Conservation (phyloP, 2,113 vertebrate genomes). For the Terrapene triunguis region DNA sequence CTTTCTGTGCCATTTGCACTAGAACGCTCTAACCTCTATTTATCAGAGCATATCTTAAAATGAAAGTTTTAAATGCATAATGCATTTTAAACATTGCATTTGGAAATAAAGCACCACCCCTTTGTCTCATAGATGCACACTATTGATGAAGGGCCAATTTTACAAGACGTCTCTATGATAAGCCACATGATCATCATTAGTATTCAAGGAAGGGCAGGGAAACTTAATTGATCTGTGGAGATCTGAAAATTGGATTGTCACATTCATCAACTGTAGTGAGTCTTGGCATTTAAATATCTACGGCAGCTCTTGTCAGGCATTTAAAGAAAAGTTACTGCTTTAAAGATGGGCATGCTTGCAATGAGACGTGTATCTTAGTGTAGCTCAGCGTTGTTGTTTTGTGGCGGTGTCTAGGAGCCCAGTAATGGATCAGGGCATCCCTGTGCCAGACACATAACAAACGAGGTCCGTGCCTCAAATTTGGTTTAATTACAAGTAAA, state of each 20-base stretch:
- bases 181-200: not conserved
- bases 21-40: slow-evolving; percentile 50
- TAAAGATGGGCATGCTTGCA: not conserved
- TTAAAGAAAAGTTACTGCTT: not conserved
- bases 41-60: slow-evolving; percentile 33
- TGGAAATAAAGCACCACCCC: not conserved
- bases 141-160: not conserved
- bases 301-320: not conserved
- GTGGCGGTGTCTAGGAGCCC: not conserved
- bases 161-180: not conserved
- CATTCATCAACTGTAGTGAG: not conserved
- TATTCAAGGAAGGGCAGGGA: not conserved
- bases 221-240: not conserved
- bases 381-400: not conserved
- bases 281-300: not conserved
- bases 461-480: not conserved
- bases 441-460: not conserved
- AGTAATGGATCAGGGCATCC: not conserved
- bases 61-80: not conserved
- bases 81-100: slow-evolving; percentile 8
- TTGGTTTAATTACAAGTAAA: not conserved
- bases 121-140: not conserved
- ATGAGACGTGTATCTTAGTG: not conserved
- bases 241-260: not conserved
- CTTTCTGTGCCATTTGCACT: slow-evolving; percentile 29